phyloP scores from a whole-genome alignment of 2,888 invertebrate species.

The Ormyrus thymus region DNA sequence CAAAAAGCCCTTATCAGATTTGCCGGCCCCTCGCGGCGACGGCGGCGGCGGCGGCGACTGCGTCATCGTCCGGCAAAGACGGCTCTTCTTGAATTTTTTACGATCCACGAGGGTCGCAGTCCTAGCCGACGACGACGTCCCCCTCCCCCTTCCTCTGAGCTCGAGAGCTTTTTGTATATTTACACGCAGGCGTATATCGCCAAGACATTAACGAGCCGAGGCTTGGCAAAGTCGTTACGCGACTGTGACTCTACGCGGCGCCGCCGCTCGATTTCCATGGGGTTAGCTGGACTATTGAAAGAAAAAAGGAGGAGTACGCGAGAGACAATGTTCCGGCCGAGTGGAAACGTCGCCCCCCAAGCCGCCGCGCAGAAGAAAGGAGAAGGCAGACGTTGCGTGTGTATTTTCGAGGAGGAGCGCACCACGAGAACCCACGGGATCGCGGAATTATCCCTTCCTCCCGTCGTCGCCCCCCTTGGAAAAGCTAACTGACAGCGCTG shows the following conservation, averaged over 20 bases:
- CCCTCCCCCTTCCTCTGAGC: slow-evolving; percentile 7
- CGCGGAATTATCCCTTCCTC: slow-evolving; percentile 54
- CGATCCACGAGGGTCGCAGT: slow-evolving; percentile 62
- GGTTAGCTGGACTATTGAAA: slow-evolving; percentile 59
- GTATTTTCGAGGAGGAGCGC: neutral
- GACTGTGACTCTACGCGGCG: slow-evolving; percentile 3
- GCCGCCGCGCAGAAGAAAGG: neutral
- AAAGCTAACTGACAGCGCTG: slow-evolving; percentile 19
- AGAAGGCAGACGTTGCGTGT: slow-evolving; percentile 2
- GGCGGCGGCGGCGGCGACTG: slow-evolving; percentile 42
- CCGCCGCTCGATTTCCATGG: slow-evolving; percentile 34
- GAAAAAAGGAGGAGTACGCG: slow-evolving; percentile 38
- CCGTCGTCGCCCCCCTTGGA: slow-evolving; percentile 13
- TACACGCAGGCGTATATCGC: slow-evolving; percentile 60
- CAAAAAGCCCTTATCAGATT: slow-evolving; percentile 74
- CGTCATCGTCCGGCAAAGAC: slow-evolving; percentile 57
- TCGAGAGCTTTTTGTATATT: slow-evolving; percentile 23
- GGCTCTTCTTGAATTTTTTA: slow-evolving; percentile 73
- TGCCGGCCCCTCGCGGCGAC: slow-evolving; percentile 67
- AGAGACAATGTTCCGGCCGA: slow-evolving; percentile 61
- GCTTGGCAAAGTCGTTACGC: slow-evolving; percentile 64
- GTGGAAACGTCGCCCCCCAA: slow-evolving; percentile 57
- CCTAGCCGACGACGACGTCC: slow-evolving; percentile 37
- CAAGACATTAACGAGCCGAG: slow-evolving; percentile 71
- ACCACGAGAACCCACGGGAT: slow-evolving; percentile 53